phyloP scores from a whole-genome alignment of 1,140 invertebrate species.

The Brachionus rotundiformis region DNA sequence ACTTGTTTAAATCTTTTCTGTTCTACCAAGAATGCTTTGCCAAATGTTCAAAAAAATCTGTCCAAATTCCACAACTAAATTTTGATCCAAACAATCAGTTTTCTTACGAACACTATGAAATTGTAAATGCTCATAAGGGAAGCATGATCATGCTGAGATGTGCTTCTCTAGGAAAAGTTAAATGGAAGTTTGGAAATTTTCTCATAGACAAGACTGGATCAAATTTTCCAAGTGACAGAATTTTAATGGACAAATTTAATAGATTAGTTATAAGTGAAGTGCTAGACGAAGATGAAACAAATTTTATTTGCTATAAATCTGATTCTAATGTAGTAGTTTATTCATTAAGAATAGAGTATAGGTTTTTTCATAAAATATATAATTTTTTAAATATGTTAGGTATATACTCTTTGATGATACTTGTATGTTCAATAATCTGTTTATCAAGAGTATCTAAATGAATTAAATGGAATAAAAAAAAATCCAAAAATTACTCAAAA shows the following conservation, averaged over 20 bases:
- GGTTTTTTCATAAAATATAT: not conserved
- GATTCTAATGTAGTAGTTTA: not conserved
- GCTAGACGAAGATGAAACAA: not conserved
- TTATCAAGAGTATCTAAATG: not conserved
- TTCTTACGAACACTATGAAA: not conserved
- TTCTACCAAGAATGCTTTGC: not conserved
- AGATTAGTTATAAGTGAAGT: not conserved
- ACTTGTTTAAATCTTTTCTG: not conserved
- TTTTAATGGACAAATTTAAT: not conserved
- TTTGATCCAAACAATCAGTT: constrained; percentile 1
- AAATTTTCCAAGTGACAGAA: not conserved
- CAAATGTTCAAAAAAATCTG: not conserved
- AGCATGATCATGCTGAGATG: not conserved
- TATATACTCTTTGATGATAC: not conserved
- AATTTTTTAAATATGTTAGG: not conserved
- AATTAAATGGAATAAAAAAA: not conserved
- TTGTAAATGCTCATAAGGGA: not conserved
- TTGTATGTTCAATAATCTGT: not conserved
- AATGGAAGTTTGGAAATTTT: not conserved
- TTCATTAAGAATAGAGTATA: not conserved
- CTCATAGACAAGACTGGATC: not conserved
- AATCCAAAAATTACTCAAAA: not conserved
- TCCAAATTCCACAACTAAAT: not conserved
- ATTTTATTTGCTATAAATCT: not conserved
- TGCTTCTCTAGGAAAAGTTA: not conserved